Evolutionary conservation across 2,797 vertebrate species (phyloP).

Genomic region (Dendrocincla tyrannina): DNA sequence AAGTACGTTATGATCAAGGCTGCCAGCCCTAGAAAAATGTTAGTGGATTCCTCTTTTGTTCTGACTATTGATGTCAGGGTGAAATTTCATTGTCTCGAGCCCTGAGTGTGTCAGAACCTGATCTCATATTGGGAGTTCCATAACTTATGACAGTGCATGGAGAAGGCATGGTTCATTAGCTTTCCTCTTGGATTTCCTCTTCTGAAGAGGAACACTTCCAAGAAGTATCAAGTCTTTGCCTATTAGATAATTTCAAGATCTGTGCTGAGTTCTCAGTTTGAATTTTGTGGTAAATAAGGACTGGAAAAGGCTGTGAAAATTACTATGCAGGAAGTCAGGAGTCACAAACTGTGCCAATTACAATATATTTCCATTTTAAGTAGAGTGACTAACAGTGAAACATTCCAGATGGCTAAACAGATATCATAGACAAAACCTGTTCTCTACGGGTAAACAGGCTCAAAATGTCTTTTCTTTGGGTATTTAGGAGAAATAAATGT

Average conservation of each 20-base stretch:
- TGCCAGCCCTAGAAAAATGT: background rate
- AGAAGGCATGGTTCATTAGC: background rate
- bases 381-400: slow-evolving; percentile 40
- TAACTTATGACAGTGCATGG: background rate
- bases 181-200: background rate
- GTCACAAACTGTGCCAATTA: slow-evolving; percentile 36
- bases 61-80: background rate
- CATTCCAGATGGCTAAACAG: slow-evolving; percentile 48
- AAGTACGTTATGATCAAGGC: background rate
- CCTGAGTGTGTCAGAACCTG: background rate
- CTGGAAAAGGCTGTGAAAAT: slow-evolving; percentile 41
- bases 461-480: background rate
- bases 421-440: slow-evolving; percentile 25
- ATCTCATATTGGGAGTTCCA: fast-evolving
- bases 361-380: slow-evolving; percentile 50
- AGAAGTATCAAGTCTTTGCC: background rate
- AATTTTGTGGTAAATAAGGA: slow-evolving; percentile 32
- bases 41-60: background rate
- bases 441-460: background rate
- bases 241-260: background rate
- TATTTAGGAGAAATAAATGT: background rate
- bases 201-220: background rate
- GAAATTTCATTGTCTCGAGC: background rate
- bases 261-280: slow-evolving; percentile 17
- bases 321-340: slow-evolving; percentile 9